phyloP scores from a whole-genome alignment of 2,888 invertebrate genomes.

The Tetramorium bicarinatum region DNA sequence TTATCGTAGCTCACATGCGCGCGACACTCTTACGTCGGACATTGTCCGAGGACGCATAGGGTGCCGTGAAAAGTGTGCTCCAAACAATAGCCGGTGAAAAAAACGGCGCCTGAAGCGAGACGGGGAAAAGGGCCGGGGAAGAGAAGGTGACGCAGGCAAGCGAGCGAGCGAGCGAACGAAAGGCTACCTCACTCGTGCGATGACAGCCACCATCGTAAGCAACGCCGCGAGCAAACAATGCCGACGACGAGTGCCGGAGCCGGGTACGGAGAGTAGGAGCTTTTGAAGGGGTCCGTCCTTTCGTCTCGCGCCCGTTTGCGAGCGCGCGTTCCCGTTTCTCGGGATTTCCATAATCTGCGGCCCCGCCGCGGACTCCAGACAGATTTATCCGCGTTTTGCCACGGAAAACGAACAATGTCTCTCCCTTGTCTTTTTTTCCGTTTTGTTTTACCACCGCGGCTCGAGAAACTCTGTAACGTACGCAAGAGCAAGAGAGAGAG shows the following conservation, averaged over 20 bases:
- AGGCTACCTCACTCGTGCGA: constrained; percentile 48
- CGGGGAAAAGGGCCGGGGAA: constrained; percentile 33
- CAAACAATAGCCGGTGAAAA: constrained; percentile 63
- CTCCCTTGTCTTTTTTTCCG: constrained; percentile 34
- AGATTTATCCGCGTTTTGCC: constrained; percentile 67
- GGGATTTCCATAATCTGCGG: constrained; percentile 81
- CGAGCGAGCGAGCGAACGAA: constrained; percentile 42
- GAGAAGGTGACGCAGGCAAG: constrained; percentile 62
- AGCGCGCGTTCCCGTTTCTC: constrained; percentile 67
- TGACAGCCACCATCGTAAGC: constrained; percentile 70
- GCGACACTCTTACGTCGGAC: constrained; percentile 53
- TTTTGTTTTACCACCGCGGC: constrained; percentile 4
- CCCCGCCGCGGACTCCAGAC: constrained; percentile 59
- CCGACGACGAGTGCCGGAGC: constrained; percentile 48
- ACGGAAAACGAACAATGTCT: constrained; percentile 59
- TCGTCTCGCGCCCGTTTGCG: constrained; percentile 47
- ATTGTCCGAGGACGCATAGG: constrained; percentile 54
- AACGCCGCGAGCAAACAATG: constrained; percentile 66
- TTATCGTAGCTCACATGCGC: constrained; percentile 41
- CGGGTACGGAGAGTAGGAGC: constrained; percentile 45
- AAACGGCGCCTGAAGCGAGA: constrained; percentile 56
- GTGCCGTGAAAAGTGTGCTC: constrained; percentile 62
- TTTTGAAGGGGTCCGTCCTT: constrained; percentile 58
- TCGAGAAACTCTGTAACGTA: constrained; percentile 48
- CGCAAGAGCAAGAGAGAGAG: not conserved